Evolutionary conservation across 2,113 vertebrate genomes (phyloP), one percentile per base, ranked within the genome.

Genomic region (Sphaerodactylus townsendi): DNA sequence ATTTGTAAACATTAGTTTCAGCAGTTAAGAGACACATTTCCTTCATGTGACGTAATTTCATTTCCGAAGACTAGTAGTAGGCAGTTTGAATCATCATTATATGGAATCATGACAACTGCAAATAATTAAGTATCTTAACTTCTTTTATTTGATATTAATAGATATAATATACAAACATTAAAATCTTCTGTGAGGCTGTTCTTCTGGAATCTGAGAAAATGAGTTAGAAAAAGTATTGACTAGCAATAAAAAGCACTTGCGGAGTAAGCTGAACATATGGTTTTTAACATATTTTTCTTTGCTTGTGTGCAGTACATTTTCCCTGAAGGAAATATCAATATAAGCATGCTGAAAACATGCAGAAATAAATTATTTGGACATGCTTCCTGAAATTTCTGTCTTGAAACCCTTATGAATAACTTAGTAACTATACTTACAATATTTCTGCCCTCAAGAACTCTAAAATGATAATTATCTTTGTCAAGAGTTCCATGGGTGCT

Each of bases 11-110:
- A 33, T 72, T 85, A 33, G 30, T 69, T 41, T 56, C 62, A 76
- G 39, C 6, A 23, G 41, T 28, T 28, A 10, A 39, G 17, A 19
- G 19, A 66, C 4, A n/a, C 3, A 30, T 56, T 17, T 76, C 71
- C 69, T 81, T 86, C 69, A 69, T 81, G n/a, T 68, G 48, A 21
- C n/a, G 28, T 86, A 81, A 86, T 41, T 86, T 81, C 21, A 81
- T 86, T 86, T 56, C 14, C 48, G 44, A 81, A 30, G 33, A 81
- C 64, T 39, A 68, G 28, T 39, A 68, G 28, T 14, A 33, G 37
- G 21, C 35, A 68, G 35, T 68, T 69, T 68, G 3, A 59, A 33
- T 41, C 25, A 56, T 8, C 37, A 35, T 13, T 56, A 68, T 75
- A 75, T 56, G 35, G 8, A 85, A 59, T 53, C 19, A 50, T 79